A percentile compares a stretch with the other conserved stretches of the same genome.
These are phyloP conservation scores for Genyomyrus donnyi DNA, from an alignment of 2,113 vertebrate species.

Conservation along the genomic window DNA sequence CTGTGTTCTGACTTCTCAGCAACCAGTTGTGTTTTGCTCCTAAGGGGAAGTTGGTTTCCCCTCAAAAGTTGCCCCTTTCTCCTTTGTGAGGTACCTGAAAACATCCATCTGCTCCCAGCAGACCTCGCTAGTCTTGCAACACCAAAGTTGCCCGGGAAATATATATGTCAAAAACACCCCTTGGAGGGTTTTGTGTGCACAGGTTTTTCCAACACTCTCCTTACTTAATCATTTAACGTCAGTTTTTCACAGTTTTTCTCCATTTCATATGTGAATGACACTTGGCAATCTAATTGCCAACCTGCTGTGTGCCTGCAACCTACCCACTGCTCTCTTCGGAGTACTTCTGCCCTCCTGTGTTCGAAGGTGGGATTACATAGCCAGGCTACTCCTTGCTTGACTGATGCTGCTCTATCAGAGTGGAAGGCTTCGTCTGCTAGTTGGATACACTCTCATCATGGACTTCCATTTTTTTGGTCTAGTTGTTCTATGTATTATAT, in stretches of 20 bases:
- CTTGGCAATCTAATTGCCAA: background rate
- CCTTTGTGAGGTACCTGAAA: background rate
- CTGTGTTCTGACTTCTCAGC: background rate
- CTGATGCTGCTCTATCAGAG: background rate
- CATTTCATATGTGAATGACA: background rate
- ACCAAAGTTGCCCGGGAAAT: background rate
- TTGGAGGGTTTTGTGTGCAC: background rate
- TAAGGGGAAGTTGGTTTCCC: background rate
- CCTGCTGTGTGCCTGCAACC: background rate
- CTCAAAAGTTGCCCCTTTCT: background rate
- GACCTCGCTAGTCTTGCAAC: background rate
- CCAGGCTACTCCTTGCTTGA: background rate
- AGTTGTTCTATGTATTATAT: background rate
- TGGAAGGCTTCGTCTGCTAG: background rate
- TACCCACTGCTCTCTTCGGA: background rate
- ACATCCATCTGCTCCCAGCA: background rate
- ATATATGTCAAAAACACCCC: background rate
- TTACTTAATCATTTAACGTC: background rate
- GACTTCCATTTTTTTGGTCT: background rate
- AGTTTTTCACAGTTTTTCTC: background rate
- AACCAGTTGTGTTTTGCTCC: background rate
- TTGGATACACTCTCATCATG: background rate
- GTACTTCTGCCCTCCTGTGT: background rate
- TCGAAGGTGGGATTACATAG: background rate
- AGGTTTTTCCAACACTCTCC: background rate